These are phyloP conservation scores for Icerya purchasi DNA, from an alignment of 2,888 invertebrate genomes.

Conservation along the genomic window DNA sequence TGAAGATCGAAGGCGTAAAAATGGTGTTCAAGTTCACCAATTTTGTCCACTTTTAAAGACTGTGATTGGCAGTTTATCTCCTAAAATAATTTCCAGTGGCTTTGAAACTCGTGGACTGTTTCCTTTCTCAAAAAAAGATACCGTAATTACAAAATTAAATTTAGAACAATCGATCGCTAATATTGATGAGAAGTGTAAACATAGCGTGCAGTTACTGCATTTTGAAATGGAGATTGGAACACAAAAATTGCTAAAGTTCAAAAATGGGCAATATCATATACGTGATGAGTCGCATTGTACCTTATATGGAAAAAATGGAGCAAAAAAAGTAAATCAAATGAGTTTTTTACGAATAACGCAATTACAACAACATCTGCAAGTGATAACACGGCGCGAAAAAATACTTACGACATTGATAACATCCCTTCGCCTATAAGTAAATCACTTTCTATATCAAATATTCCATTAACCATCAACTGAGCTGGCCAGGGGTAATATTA, in stretches of 20 bases:
- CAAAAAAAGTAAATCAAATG: background rate
- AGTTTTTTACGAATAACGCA: background rate
- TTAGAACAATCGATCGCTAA: background rate
- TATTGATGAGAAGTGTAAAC: background rate
- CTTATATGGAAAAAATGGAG: conserved; percentile 1
- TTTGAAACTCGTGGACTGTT: conserved; percentile 3
- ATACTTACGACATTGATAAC: background rate
- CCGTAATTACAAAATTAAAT: background rate
- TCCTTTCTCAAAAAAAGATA: conserved; percentile 1
- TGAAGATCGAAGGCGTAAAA: no score
- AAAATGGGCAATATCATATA: background rate
- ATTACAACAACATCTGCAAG: background rate
- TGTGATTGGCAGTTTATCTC: background rate
- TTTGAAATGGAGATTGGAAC: conserved; percentile 2
- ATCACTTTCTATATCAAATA: background rate
- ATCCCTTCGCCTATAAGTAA: background rate
- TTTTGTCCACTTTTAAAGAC: conserved; percentile 1
- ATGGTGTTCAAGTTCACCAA: conserved; percentile 1
- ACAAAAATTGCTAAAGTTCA: no score
- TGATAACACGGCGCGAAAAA: background rate
- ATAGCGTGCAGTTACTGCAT: no score
- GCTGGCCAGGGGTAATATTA: background rate
- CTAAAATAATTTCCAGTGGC: conserved; percentile 2
- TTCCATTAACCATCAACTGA: background rate
- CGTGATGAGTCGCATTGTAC: background rate